These are phyloP conservation scores for Microtus pennsylvanicus DNA, from an alignment of 2,113 vertebrate species.

Conservation along the genomic window DNA sequence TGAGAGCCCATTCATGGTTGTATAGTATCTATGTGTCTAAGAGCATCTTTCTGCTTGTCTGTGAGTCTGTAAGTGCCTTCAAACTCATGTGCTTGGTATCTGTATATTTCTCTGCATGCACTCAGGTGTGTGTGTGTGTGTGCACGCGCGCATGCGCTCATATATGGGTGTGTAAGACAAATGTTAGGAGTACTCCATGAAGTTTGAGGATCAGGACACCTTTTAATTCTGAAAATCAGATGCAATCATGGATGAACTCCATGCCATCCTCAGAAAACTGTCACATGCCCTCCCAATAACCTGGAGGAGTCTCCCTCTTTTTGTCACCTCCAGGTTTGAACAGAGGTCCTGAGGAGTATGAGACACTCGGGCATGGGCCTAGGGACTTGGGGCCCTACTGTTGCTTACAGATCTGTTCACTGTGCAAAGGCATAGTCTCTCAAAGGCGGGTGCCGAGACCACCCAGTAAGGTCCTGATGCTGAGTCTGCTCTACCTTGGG, in stretches of 20 bases:
- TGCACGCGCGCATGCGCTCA: rapidly evolving
- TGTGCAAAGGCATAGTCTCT: neutral
- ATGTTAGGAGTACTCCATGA: neutral
- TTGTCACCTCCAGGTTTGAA: neutral
- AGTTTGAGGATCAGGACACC: neutral
- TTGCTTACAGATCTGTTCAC: neutral
- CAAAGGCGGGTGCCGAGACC: rapidly evolving
- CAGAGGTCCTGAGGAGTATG: neutral
- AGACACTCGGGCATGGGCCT: neutral
- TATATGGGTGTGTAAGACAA: neutral
- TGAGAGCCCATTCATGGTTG: neutral
- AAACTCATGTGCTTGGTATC: neutral
- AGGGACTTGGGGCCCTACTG: neutral
- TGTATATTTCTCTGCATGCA: neutral
- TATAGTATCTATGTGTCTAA: neutral
- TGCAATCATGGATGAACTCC: neutral
- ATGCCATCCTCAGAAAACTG: neutral
- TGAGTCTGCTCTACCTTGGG: rapidly evolving
- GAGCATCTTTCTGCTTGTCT: neutral
- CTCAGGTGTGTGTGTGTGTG: neutral
- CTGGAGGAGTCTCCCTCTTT: neutral
- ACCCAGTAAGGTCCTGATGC: neutral
- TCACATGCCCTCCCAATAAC: neutral
- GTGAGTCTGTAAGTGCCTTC: neutral
- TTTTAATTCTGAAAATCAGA: neutral